These are phyloP conservation scores for Scaeva pyrastri DNA, from an alignment of 2,888 invertebrate genomes.

Conservation along the genomic window DNA sequence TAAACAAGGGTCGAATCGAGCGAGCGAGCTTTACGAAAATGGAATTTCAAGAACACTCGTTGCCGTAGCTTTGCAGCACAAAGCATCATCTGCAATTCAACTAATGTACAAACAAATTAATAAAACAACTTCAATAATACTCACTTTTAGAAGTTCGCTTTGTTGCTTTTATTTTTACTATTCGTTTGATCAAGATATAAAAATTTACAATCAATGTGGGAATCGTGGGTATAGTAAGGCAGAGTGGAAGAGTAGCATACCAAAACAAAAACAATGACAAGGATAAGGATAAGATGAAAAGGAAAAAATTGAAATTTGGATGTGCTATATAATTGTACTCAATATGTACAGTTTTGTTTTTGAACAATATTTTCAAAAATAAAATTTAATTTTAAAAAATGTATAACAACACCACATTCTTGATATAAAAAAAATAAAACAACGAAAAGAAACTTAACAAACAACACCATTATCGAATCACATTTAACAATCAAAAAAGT, in stretches of 20 bases:
- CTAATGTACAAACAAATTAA: background rate
- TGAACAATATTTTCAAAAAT: background rate
- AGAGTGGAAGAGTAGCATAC: background rate
- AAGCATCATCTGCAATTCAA: slow-evolving; percentile 21
- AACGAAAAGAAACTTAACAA: slow-evolving; percentile 43
- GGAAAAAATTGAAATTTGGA: slow-evolving; percentile 8
- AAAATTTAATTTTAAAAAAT: background rate
- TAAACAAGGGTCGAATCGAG: slow-evolving; percentile 14
- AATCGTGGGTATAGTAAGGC: background rate
- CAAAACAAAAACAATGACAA: slow-evolving; percentile 63
- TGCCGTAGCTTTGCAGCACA: background rate
- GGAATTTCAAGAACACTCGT: slow-evolving; percentile 4
- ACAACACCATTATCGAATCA: slow-evolving; percentile 62
- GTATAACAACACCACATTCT: slow-evolving; percentile 61
- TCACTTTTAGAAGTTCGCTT: background rate
- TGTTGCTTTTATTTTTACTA: slow-evolving; percentile 35
- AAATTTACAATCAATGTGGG: slow-evolving; percentile 51
- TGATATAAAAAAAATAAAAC: slow-evolving; percentile 31
- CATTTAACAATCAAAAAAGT: slow-evolving; percentile 64
- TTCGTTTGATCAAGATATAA: slow-evolving; percentile 26
- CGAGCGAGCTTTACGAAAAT: slow-evolving; percentile 15
- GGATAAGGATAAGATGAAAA: slow-evolving; percentile 19
- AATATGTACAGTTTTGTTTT: slow-evolving; percentile 26
- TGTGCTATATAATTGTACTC: slow-evolving; percentile 50
- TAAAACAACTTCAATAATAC: background rate